Base-by-base conservation (phyloP, 2,888 invertebrate species). In the Perdita meconis region DNA sequence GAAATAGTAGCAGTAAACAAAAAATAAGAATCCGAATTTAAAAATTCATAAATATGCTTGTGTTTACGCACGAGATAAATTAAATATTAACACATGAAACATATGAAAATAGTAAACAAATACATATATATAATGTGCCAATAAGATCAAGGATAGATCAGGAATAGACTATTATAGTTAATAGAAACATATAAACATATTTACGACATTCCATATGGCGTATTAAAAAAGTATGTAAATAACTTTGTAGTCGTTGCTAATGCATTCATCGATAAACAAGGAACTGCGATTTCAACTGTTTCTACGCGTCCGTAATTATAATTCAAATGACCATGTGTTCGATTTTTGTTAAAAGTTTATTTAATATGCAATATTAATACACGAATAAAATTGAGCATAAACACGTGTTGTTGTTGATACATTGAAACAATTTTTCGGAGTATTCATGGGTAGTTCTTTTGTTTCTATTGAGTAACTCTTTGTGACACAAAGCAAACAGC, bases 121-220 rank as follows among this genome's bases (percentile, higher is more conserved):
- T 47, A 26, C 12, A n/a, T 22, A 26, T n/a, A n/a, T 22, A 10
- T 0, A n/a, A 59, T 24, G 13, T 6, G 1, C 12, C 30, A 30
- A 38, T 34, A 13, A 42, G 30, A 30, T 30, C 30, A 30, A 30
- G 2, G 6, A 30, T 30, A 30, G 30, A 30, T 30, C 30, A 30
- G 6, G 2, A 30, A 30, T 30, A n/a, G 1, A 42, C 26, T 16
- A 4, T 38, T 10, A 56, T 8, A 16, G 0, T 3, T 36, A 0
- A n/a, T 40, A 55, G 5, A 8, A 26, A 56, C 16, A 56, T 4
- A 2, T 19, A 42, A 16, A 22, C 5, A 47, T 19, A 59, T 36
- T 56, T 24, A 5, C 1, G 24, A 16, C n/a, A 57, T 53, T 26
- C 72, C 72, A 72, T 72, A 74, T 72, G 72, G 59, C 10, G 40